These are phyloP conservation scores for Pediacus dermestoides DNA, from an alignment of 2,888 invertebrate genomes.

Conservation along the genomic window DNA sequence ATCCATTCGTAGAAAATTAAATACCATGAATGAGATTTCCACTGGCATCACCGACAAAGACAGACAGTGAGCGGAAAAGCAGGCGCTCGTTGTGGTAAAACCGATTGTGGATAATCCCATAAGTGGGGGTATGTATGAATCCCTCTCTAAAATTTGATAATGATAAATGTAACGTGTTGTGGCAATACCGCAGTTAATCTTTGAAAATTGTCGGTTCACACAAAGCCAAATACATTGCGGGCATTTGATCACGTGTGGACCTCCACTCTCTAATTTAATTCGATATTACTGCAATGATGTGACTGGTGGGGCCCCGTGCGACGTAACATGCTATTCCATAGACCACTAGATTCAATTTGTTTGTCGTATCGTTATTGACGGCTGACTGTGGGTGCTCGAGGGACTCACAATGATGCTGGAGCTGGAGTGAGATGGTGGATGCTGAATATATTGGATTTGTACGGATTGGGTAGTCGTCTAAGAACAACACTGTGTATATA, in stretches of 20 bases:
- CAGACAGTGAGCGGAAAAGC: too few relatives aligned
- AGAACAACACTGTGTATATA: too few relatives aligned
- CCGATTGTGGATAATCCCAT: too few relatives aligned
- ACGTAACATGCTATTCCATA: slow-evolving; percentile 31
- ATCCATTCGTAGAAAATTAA: too few relatives aligned
- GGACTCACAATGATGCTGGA: slow-evolving; percentile 2
- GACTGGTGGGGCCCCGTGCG: slow-evolving; percentile 20
- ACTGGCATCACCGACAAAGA: too few relatives aligned
- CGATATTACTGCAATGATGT: slow-evolving; percentile 28
- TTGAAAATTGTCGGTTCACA: slow-evolving; percentile 22
- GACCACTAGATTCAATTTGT: slow-evolving; percentile 41
- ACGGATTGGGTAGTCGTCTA: slow-evolving; percentile 1
- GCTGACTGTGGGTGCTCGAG: slow-evolving; percentile 20
- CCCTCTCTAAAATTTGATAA: too few relatives aligned
- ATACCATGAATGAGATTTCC: too few relatives aligned
- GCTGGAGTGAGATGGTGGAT: background rate
- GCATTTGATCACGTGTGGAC: slow-evolving; percentile 29
- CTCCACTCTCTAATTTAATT: slow-evolving; percentile 32
- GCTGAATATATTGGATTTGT: slow-evolving; percentile 7
- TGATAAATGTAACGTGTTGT: too few relatives aligned
- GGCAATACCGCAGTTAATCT: slow-evolving; percentile 3
- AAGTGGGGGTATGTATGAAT: too few relatives aligned
- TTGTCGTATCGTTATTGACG: slow-evolving; percentile 42
- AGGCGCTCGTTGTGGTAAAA: too few relatives aligned
- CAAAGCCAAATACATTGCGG: slow-evolving; percentile 22